Evolutionary conservation across 2,797 vertebrate species (phyloP), one percentile per base, ranked within the genome.

Genomic region (Lerista edwardsae): DNA sequence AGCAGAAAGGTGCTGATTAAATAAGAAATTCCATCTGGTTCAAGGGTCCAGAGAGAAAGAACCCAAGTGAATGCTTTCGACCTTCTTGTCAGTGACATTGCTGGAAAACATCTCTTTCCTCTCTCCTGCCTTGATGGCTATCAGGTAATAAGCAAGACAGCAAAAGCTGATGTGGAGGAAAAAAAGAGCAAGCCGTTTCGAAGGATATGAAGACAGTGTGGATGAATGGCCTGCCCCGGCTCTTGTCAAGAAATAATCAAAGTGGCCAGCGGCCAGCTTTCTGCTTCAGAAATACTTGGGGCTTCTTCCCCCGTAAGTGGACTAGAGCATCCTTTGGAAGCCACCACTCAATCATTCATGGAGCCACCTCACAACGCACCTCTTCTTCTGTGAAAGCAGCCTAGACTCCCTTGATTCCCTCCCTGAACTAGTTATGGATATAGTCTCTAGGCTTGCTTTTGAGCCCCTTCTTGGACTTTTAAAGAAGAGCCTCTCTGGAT

Each of bases 1-100:
- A 84, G 78, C 57, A 67, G 71, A 73, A n/a, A 84, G 27, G 69
- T 0, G 27, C 73, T 72, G 74, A 80, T 76, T 23, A 75, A 86
- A 87, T 86, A 77, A 61, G 67, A 72, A 69, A 1, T 57, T 77
- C 67, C 77, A 78, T 11, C 44, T 79, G 83, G n/a, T 81, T 61
- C 25, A 68, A 71, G 39, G 55, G 39, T 69, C 64, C 39, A 14
- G 55, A 31, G 65, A 9, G 3, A 80, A 69, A 47, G 34, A 59
- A 11, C 11, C 51, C 23, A 14, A 65, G 31, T 21, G 36, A 86
- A 57, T 41, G 76, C 29, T 85, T 86, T 74, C 41, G 61, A 47
- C 44, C 72, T 31, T 67, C 23, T 74, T 29, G 8, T 84, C 57
- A 61, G n/a, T 75, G 87, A 47, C 47, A 1, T 8, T 67, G 65